A percentile compares a stretch with the other conserved stretches of the same genome.
Evolutionary conservation across 2,888 invertebrate species (phyloP).

Genomic region (Octodonta nipae): DNA sequence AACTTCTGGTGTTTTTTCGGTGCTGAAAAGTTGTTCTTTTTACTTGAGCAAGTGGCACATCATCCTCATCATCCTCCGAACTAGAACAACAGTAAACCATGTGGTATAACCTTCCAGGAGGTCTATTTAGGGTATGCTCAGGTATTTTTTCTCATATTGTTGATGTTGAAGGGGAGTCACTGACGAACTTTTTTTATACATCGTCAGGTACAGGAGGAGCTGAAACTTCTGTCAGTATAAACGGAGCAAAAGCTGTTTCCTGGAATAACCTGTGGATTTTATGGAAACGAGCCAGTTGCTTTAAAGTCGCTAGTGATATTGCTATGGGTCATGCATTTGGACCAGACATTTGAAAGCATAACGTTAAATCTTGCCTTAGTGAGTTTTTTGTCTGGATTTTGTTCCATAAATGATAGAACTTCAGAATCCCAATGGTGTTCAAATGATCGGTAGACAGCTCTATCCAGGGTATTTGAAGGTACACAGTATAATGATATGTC

Average conservation of each 20-base stretch:
- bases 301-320: slow-evolving; percentile 12
- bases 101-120: no score
- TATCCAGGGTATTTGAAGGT: slow-evolving; percentile 28
- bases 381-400: slow-evolving; percentile 17
- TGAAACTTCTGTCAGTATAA: no score
- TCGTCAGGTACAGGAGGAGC: no score
- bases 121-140: no score
- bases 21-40: no score
- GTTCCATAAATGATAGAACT: slow-evolving; percentile 21
- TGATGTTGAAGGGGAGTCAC: no score
- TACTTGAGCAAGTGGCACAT: no score
- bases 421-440: slow-evolving; percentile 27
- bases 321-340: slow-evolving; percentile 8
- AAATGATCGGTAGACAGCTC: slow-evolving; percentile 23
- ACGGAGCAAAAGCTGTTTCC: slow-evolving; percentile 11
- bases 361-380: slow-evolving; percentile 21
- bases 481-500: slow-evolving; percentile 24
- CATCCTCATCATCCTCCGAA: no score
- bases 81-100: no score
- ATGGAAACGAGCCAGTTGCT: slow-evolving; percentile 12
- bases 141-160: no score
- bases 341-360: slow-evolving; percentile 9
- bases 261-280: slow-evolving; percentile 8
- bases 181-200: no score
- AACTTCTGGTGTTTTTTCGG: no score